phyloP scores from a whole-genome alignment of 2,888 invertebrate species.

The Shargacucullia verbasci region DNA sequence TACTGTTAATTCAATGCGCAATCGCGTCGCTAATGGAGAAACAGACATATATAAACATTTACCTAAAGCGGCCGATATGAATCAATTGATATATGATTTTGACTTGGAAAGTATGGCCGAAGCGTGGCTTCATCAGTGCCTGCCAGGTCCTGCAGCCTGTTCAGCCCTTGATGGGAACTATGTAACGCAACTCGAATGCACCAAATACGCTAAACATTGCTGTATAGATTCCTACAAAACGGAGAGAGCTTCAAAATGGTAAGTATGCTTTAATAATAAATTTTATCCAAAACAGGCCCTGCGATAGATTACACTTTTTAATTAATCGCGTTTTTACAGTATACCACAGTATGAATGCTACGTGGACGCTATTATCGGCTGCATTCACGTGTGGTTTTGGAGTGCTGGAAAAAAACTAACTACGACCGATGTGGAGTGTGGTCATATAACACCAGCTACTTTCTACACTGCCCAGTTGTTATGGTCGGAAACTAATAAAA shows the following conservation, averaged over 20 bases:
- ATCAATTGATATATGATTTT: slow-evolving; percentile 78
- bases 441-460: slow-evolving; percentile 69
- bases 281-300: too few species aligned
- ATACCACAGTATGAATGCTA: slow-evolving; percentile 77
- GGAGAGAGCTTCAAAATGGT: slow-evolving; percentile 67
- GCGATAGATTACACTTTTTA: neutral
- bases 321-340: slow-evolving; percentile 59
- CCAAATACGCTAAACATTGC: slow-evolving; percentile 74
- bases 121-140: slow-evolving; percentile 80
- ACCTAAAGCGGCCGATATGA: slow-evolving; percentile 80
- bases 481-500: slow-evolving; percentile 80
- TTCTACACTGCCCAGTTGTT: slow-evolving; percentile 77
- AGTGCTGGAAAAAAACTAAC: slow-evolving; percentile 70
- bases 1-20: slow-evolving; percentile 82
- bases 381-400: slow-evolving; percentile 79
- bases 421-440: slow-evolving; percentile 74
- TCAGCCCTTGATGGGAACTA: slow-evolving; percentile 74
- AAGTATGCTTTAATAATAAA: slow-evolving; percentile 25
- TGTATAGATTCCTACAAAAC: slow-evolving; percentile 62
- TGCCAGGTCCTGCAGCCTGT: slow-evolving; percentile 81
- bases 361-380: slow-evolving; percentile 75
- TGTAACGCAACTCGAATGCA: slow-evolving; percentile 80
- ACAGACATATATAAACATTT: slow-evolving; percentile 71
- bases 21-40: slow-evolving; percentile 75
- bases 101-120: slow-evolving; percentile 79